A percentile compares a stretch with the other conserved stretches of the same genome.
Evolutionary conservation across 2,797 vertebrate species (phyloP).

Genomic region (Eidolon dupreanum): DNA sequence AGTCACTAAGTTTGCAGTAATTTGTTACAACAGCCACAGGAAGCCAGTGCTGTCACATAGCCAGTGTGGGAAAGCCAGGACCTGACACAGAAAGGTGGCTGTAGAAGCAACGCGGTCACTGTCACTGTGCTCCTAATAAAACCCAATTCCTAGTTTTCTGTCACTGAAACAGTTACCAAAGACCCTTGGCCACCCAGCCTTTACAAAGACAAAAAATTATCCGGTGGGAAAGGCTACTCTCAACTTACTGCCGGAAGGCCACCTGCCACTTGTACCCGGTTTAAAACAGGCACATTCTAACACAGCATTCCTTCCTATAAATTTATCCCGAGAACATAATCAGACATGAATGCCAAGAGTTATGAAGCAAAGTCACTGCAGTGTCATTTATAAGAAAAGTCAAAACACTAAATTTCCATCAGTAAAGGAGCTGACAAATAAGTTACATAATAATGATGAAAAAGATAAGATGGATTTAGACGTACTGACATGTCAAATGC

Average conservation of each 20-base stretch:
- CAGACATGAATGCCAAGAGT: not conserved
- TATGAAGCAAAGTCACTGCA: not conserved
- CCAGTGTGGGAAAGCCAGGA: not conserved
- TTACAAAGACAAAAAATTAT: not conserved
- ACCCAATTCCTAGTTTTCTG: not conserved
- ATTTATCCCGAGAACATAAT: not conserved
- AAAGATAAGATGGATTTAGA: not conserved
- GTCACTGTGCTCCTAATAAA: not conserved
- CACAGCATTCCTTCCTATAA: not conserved
- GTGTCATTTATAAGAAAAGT: not conserved
- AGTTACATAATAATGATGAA: not conserved
- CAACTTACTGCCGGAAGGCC: not conserved
- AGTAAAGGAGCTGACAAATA: not conserved
- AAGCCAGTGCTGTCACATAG: rapidly evolving
- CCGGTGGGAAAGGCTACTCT: not conserved
- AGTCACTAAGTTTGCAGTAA: not conserved
- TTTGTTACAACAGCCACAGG: not conserved
- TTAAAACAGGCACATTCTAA: not conserved
- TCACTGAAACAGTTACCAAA: not conserved
- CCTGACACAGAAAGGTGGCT: not conserved
- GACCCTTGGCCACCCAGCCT: not conserved
- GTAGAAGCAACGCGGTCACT: not conserved
- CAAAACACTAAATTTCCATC: not conserved
- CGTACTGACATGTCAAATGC: not conserved
- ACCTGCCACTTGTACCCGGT: not conserved